Conservation (phyloP, 2,888 invertebrate genomes). For the Sicus ferrugineus region DNA sequence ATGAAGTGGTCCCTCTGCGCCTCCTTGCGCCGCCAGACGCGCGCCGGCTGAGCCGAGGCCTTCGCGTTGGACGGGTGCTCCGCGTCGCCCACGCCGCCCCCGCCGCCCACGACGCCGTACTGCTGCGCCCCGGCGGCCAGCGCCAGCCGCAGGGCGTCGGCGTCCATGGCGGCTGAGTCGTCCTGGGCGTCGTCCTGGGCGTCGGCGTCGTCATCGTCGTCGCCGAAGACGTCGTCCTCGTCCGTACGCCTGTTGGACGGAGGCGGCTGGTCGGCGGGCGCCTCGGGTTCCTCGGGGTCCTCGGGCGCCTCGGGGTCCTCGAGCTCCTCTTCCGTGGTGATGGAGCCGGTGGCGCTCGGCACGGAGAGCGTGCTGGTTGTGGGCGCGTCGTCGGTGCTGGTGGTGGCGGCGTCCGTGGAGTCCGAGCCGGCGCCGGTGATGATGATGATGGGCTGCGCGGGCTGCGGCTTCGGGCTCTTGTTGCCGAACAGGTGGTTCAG, state of each 20-base stretch:
- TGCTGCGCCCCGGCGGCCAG: conserved; percentile 51
- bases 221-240: conserved; percentile 15
- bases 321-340: conserved; percentile 41
- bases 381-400: conserved; percentile 31
- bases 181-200: conserved; percentile 8
- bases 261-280: background rate
- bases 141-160: conserved; percentile 48
- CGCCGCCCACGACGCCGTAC: conserved; percentile 51
- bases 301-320: conserved; percentile 11
- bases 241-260: conserved; percentile 28
- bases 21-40: conserved; percentile 51
- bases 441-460: conserved; percentile 57
- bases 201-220: conserved; percentile 37
- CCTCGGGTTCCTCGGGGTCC: background rate
- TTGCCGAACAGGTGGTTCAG: conserved; percentile 53
- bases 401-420: conserved; percentile 17
- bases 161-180: conserved; percentile 45
- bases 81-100: no score
- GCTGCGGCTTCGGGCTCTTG: conserved; percentile 49
- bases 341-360: conserved; percentile 49
- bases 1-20: conserved; percentile 50
- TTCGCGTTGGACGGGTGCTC: conserved; percentile 49
- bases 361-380: conserved; percentile 45
- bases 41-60: conserved; percentile 44
- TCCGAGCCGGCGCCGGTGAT: conserved; percentile 47